These are phyloP conservation scores for Lithosia quadra DNA, from an alignment of 2,888 invertebrate species.

Conservation along the genomic window DNA sequence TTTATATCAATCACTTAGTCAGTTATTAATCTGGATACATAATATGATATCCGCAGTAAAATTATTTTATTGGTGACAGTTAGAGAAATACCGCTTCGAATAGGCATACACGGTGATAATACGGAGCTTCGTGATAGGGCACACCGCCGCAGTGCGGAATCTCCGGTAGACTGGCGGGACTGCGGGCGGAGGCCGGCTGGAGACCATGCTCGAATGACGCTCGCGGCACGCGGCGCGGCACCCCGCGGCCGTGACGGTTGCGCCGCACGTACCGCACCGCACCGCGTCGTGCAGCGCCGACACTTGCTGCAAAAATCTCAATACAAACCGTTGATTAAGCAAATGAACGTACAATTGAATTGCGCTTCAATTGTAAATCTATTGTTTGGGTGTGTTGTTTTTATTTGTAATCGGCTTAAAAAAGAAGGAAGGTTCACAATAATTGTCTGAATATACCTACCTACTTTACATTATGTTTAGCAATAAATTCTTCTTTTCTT, in stretches of 20 bases:
- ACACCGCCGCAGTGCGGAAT: constrained; percentile 81
- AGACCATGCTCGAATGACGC: constrained; percentile 58
- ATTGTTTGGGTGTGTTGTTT: constrained; percentile 5
- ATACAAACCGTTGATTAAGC: constrained; percentile 13
- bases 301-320: constrained; percentile 51
- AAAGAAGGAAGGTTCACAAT: not conserved
- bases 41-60: constrained; percentile 41
- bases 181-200: constrained; percentile 51
- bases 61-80: constrained; percentile 44
- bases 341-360: constrained; percentile 7
- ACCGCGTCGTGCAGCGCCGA: constrained; percentile 22
- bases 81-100: constrained; percentile 47
- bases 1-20: constrained; percentile 53
- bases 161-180: constrained; percentile 72
- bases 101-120: constrained; percentile 42
- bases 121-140: constrained; percentile 52
- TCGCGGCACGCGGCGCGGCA: constrained; percentile 21
- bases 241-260: constrained; percentile 37
- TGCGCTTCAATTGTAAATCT: not conserved
- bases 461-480: not conserved
- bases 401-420: not conserved
- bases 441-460: not conserved
- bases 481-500: not conserved
- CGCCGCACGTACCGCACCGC: constrained; percentile 31
- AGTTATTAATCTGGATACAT: constrained; percentile 48